Evolutionary conservation across 92 coral and sea anemone genomes (phyloP), one percentile per base, ranked within the genome.

Genomic region (Heteractis magnifica): DNA sequence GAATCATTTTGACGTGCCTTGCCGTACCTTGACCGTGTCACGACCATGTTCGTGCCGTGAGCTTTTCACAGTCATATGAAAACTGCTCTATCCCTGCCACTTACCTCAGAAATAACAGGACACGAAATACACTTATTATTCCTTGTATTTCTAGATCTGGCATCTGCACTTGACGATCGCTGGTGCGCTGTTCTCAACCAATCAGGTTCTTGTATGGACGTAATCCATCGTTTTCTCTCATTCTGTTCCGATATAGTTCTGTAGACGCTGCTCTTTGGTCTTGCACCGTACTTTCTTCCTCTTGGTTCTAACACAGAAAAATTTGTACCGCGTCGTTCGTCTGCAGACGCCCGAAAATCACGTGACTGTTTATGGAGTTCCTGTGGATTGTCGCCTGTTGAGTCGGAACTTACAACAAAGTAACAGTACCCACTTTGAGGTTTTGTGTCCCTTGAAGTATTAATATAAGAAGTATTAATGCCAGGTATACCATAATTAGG

Each of bases 51-150:
- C 44, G 44, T 34, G 44, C 44, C 44, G 48, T 23, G 49, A 10
- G 14, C 6, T 8, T 12, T 68, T n/a, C 41, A 26, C 26, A 4
- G 16, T 34, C 49, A 14, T 18, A 8, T 41, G 76, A 72, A 8
- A 18, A 7, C 52, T 6, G 9, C 9, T 19, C 6, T 6, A 34
- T 34, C 8, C 76, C 26, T 13, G 13, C 52, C 15, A 26, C 84
- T 82, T 71, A 88, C 94, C 94, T 91, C 89, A 15, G 94, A 84
- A 26, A 91, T 70, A 12, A 88, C 90, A 72, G 94, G 94, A n/a
- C 94, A 88, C 20, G 94, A 88, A 14, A 74, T n/a, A 15, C 91
- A 88, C 58, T 70, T 81, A 23, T 53, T 81, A 15, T 55, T 72
- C 4, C 91, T 86, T 18, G 78, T 76, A 6, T 48, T 14, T 11